Base-by-base conservation (phyloP, 2,797 vertebrate genomes). In the Ceyx erithaca region DNA sequence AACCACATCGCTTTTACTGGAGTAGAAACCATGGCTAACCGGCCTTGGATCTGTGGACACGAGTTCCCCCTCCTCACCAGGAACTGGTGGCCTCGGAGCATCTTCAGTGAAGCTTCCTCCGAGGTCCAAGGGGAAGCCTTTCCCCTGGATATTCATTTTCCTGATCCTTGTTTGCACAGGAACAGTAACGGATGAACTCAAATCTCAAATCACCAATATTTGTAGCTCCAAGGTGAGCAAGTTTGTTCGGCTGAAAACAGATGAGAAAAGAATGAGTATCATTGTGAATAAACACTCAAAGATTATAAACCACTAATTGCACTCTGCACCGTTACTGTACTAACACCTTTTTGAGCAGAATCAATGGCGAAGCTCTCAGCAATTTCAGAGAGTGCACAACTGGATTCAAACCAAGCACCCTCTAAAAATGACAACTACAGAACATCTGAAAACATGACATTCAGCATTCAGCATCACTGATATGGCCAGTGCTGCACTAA, bases 41-140 rank as follows among this genome's bases (percentile, higher is more conserved):
- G 98, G 98, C 90, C 98, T 98, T 8, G 96, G 96, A 71, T 99
- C 98, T 2, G 98, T 96, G 96, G 98, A 98, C 91, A 99, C 98
- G 41, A 99, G 98, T 76, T 99, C 98, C 12, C 99, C 99, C 89
- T 99, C 99, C 96, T 99, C 99, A 20, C 99, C 99, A 10, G 99
- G 99, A 92, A 99, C 99, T 0, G 99, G 99, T 57, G 99, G 99
- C 94, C 99, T 98, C 25, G 99, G 99, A 92, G 99, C 99, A 97
- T 99, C 98, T 97, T 99, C 99, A 87, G 99, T 99, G 98, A 99
- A 99, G 98, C 98, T 98, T 96, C 98, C 97, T 92, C 98, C 99
- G 2, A 98, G 98, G 97, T 99, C 98, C 98, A 98, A 97, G 89
- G 98, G 96, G 97, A 98, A 99, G 96, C 98, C 97, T 96, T 98